Evolutionary conservation across 2,113 vertebrate genomes (phyloP).

Genomic region (Malurus elegans): DNA sequence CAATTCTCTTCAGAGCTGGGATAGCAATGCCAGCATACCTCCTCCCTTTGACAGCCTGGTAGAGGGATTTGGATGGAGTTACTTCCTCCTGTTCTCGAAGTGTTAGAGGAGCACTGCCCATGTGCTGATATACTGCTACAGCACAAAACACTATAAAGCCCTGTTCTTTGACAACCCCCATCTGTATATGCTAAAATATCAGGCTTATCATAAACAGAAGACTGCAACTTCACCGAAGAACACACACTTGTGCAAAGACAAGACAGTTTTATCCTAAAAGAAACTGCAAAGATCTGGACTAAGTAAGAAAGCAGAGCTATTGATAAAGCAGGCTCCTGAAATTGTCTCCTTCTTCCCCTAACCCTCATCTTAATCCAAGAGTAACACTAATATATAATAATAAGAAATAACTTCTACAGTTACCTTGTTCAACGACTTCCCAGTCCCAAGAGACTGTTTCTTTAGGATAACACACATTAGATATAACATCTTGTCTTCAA

Average conservation of each 20-base stretch:
- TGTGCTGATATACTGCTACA: background rate
- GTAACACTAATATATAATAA: background rate
- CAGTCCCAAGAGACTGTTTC: background rate
- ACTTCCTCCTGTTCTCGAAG: background rate
- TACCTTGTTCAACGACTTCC: background rate
- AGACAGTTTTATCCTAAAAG: background rate
- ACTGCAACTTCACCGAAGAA: background rate
- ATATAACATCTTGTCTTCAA: background rate
- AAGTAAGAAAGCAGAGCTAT: background rate
- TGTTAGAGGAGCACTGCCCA: background rate
- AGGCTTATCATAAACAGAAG: background rate
- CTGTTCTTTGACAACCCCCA: background rate
- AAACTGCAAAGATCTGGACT: background rate
- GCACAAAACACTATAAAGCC: background rate
- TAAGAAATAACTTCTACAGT: background rate
- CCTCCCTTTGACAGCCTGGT: rapidly evolving
- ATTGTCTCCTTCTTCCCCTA: background rate
- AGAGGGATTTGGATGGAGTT: background rate
- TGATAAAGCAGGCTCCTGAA: background rate
- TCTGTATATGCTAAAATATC: background rate
- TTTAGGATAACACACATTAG: background rate
- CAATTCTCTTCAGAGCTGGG: background rate
- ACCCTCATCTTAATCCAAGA: background rate
- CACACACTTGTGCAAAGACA: background rate
- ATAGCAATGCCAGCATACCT: background rate